Base-by-base conservation (phyloP, 1,140 invertebrate species). In the Temnothorax nylanderi region DNA sequence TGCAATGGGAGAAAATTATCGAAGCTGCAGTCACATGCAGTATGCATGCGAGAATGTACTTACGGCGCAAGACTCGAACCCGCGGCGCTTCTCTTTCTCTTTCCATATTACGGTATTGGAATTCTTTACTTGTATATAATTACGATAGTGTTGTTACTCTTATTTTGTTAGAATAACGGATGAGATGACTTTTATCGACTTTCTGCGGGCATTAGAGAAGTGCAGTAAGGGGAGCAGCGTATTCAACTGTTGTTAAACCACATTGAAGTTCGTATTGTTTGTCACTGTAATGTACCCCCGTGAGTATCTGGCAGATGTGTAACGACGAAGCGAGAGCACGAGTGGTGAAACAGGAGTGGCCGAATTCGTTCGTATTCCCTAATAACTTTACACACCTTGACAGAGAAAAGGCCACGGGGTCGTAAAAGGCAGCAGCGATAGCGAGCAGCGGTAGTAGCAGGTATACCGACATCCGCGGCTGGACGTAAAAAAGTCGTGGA, bases 341-440 rank as follows among this genome's bases (percentile, higher is more conserved):
- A 56, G 37, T 49, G 3, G 13, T 32, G 62, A 72, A 60, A 60
- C n/a, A 47, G 44, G n/a, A 56, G 65, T 60, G 58, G 49, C 18
- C 41, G 37, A 67, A 74, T 62, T 72, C 37, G 47, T 34, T 65
- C 41, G 34, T 10, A 72, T 67, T 87, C 67, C 71, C 86, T 85
- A 85, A 90, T 90, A 90, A 84, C 89, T 88, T 87, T 13, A 41
- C 75, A 78, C 77, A 74, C 87, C 74, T 90, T 91, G 78, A 67
- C 84, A 87, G 87, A 85, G 74, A 75, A 87, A 84, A 91, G 62
- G 69, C 72, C 64, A 65, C 16, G 71, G 13, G 65, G 16, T 91
- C 90, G 85, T 91, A 90, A 91, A 91, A 91, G 56, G 34, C 74
- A 74, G 60, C 62, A 44, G 65, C 37, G 21, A 65, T 34, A 67